Base-by-base conservation (phyloP, 2,113 vertebrate species). In the Pleuronectes platessa region DNA sequence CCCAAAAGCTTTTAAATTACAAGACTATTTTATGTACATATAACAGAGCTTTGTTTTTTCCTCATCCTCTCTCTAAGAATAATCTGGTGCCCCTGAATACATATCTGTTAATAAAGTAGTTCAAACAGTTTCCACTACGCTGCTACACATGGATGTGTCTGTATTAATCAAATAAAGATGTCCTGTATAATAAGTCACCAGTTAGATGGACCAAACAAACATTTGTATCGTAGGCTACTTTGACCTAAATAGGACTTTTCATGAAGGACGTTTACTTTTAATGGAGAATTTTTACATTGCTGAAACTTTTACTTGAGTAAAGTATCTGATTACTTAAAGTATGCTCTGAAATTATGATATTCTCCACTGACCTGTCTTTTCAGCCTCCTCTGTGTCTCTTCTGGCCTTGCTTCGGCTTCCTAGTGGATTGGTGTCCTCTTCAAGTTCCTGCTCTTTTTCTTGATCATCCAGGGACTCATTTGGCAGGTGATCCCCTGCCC, bases 291-390 rank as follows among this genome's bases (percentile, higher is more conserved):
- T 11, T 54, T 54, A 10, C n/a, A 54, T 54, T 10, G 6, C 18
- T 54, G 10, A 23, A 23, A 55, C 53, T 23, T 55, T 23, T 23
- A 55, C 21, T 55, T 55, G 8, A 14, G 14, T 23, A 56, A 24
- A 24, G 54, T 56, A 54, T n/a, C 51, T 51, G 18, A 54, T 5
- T 54, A 21, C 20, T 54, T 53, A 2, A 20, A 53, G 20, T 20
- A 21, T 13, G 4, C 21, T 21, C 9, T 56, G 24, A 5, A 71
- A 62, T 23, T 4, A 7, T 13, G 31, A 23, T 5, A 53, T 37
- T 55, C 27, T 83, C 31, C 72, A 78, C 90, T 86, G 77, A 91
- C 91, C 90, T 81, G 60, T 15, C 61, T 66, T 47, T 18, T 24
- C 71, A 42, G 60, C 76, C 68, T 83, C 90, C 72, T 87, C 81